phyloP scores from a whole-genome alignment of 2,797 vertebrate genomes.

The Rallus crepitans region DNA sequence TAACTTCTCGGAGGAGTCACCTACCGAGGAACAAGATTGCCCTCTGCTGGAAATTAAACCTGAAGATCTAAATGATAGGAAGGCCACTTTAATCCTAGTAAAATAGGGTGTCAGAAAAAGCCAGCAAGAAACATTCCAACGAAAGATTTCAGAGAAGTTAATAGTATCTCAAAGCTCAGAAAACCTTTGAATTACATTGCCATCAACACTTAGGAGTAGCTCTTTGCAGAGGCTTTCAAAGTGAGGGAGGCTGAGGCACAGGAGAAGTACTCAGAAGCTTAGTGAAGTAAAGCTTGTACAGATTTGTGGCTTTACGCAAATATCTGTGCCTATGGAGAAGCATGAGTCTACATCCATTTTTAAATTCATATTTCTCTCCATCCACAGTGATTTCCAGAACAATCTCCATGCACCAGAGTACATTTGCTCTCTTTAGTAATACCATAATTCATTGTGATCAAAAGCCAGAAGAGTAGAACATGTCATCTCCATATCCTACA shows the following conservation, averaged over 20 bases:
- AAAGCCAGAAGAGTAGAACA: not conserved
- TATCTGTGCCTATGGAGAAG: not conserved
- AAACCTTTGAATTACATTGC: not conserved
- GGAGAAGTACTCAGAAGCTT: not conserved
- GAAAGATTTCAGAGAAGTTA: not conserved
- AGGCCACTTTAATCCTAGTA: not conserved
- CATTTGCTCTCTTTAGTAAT: not conserved
- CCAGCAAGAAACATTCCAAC: not conserved
- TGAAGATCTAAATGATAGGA: not conserved
- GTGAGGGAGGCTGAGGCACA: not conserved
- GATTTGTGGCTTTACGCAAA: not conserved
- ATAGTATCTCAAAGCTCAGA: not conserved
- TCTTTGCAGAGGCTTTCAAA: not conserved
- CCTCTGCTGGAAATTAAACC: slow-evolving; percentile 55
- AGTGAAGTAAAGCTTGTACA: not conserved
- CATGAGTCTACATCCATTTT: not conserved
- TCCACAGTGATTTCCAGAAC: not conserved
- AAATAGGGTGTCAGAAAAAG: not conserved
- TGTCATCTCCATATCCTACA: not conserved
- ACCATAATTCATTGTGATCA: not conserved
- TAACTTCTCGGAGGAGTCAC: not conserved
- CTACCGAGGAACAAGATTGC: slow-evolving; percentile 46
- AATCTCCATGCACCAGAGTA: not conserved
- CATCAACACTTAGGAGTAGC: not conserved
- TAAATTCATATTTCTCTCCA: not conserved